Evolutionary conservation across 2,113 vertebrate species (phyloP).

Genomic region (Polypterus senegalus): DNA sequence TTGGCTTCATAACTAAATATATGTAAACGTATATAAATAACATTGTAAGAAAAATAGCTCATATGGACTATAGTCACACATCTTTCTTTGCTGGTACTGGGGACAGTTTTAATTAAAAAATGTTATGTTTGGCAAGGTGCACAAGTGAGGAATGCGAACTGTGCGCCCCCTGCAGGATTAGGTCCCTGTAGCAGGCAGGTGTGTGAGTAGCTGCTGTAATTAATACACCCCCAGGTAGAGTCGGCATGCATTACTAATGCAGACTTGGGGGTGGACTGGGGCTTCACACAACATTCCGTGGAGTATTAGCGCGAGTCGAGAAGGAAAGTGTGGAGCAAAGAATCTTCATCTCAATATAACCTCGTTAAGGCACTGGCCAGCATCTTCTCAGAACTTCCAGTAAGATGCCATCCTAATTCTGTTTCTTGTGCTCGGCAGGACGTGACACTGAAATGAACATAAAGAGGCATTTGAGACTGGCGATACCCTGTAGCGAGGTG

Average conservation of each 20-base stretch:
- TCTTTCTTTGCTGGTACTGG: no score
- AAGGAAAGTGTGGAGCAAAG: background rate
- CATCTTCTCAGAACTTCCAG: slow-evolving; percentile 15
- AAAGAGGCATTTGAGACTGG: slow-evolving; percentile 70
- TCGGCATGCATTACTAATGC: slow-evolving; percentile 51
- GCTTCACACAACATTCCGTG: slow-evolving; percentile 20
- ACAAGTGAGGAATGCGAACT: no score
- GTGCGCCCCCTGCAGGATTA: no score
- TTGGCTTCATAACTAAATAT: no score
- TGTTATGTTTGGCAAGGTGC: no score
- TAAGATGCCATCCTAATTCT: slow-evolving; percentile 68
- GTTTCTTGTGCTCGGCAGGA: slow-evolving; percentile 45
- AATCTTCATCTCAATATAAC: background rate
- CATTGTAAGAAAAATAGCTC: no score
- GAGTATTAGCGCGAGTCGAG: slow-evolving; percentile 8
- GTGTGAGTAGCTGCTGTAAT: slow-evolving; percentile 32
- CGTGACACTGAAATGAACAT: slow-evolving; percentile 81
- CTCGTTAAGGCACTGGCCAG: background rate
- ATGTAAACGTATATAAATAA: no score
- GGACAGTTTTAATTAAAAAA: no score
- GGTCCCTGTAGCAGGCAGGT: no score
- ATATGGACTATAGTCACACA: no score
- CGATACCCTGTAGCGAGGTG: slow-evolving; percentile 68
- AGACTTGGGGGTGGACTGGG: slow-evolving; percentile 29
- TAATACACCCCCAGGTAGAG: slow-evolving; percentile 44